Conservation (phyloP, 2,113 vertebrate species). For the Pleuronectes platessa region DNA sequence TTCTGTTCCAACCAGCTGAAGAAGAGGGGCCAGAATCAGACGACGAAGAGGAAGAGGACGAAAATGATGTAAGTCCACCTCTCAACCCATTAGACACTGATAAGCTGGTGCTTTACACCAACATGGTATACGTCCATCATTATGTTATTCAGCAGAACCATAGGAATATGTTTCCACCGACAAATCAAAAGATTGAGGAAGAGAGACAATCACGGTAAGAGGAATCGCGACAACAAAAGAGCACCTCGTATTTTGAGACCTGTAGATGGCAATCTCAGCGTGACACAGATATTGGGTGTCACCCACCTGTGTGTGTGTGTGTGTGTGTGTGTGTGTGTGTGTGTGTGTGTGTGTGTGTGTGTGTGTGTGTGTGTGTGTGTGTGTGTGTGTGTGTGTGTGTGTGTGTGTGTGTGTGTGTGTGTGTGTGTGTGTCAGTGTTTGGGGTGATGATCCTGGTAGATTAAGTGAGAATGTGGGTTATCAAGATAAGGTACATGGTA, state of each 20-base stretch:
- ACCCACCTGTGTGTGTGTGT: background rate
- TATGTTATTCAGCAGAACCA: background rate
- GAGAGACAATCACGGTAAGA: background rate
- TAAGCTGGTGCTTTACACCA: background rate
- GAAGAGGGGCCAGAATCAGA: slow-evolving; percentile 88
- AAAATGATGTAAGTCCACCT: slow-evolving; percentile 85
- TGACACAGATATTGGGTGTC: slow-evolving; percentile 58
- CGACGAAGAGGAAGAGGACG: slow-evolving; percentile 93
- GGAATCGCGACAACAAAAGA: background rate
- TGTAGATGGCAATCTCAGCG: slow-evolving; percentile 43
- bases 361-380: too few relatives aligned
- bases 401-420: background rate
- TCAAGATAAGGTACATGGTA: slow-evolving; percentile 35
- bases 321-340: background rate
- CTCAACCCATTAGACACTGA: background rate
- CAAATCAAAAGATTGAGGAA: background rate
- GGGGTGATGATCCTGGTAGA: slow-evolving; percentile 11
- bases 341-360: too few relatives aligned
- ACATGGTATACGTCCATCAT: background rate
- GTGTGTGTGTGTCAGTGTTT: too few relatives aligned
- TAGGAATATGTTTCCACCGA: background rate
- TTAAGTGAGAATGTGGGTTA: slow-evolving; percentile 48
- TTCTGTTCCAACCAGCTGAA: slow-evolving; percentile 80
- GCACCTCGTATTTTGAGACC: slow-evolving; percentile 29
- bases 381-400: background rate